Evolutionary conservation across 2,113 vertebrate genomes (phyloP), one percentile per base, ranked within the genome.

Genomic region (Falco punctatus): DNA sequence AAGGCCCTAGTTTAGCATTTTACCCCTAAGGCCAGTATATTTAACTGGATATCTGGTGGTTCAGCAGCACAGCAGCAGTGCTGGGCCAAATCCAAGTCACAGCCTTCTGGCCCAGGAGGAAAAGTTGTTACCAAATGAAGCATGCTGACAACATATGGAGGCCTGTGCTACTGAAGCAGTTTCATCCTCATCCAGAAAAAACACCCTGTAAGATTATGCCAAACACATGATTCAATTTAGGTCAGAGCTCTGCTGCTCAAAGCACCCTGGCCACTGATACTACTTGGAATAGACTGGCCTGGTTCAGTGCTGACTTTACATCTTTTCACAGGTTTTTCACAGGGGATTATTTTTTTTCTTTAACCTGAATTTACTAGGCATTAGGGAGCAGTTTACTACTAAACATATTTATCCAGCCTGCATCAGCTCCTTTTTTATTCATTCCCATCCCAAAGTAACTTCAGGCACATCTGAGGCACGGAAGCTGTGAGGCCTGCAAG

Each of bases 121-220:
- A 33, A 84, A 92, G 88, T 72, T 94, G 96, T 94, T 92, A 92
- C 86, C 91, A 89, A 95, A 92, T 82, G 95, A 97, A 91, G 96
- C n/a, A 1, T 94, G 81, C 38, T 89, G 84, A 97, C 70, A 89
- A 86, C 96, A 95, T 91, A 94, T 85, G 96, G 94, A 96, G 46
- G 77, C 69, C 77, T 79, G 61, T 38, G 92, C 94, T 94, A 91
- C 92, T 89, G 83, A n/a, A 92, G 62, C 49, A 75, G 86, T 92
- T 92, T 91, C 66, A 92, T 82, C 83, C 73, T 79, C 70, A 85
- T 91, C 88, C 91, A 94, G 57, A 94, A 86, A 91, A 92, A 90
- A 70, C 88, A 66, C 33, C 2, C 59, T 75, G 23, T 38, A 77
- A 49, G 58, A 69, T 91, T 75, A 84, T 77, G 94, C 91, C 92